Evolutionary conservation across 35 echinoderm and acorn worm species (phyloP).

Genomic region (Stichopus chloronotus): DNA sequence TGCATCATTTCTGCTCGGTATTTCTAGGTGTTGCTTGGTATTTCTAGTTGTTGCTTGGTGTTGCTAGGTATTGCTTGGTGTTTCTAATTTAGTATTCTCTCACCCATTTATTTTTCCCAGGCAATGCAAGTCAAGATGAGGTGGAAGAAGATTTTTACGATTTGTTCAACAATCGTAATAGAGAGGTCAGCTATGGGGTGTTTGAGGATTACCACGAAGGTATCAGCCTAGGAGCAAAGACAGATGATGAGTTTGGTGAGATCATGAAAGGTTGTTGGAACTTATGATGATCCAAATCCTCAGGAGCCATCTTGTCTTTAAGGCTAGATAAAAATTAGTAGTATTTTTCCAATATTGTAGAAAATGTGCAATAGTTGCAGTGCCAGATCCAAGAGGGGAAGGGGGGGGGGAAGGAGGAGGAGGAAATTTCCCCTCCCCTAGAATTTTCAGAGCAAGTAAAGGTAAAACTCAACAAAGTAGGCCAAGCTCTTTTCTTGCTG

Average conservation of each 20-base stretch:
- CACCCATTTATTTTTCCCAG: slow-evolving; percentile 46
- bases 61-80: too few species aligned
- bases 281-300: slow-evolving; percentile 27
- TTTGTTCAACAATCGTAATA: slow-evolving; percentile 70
- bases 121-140: slow-evolving; percentile 65
- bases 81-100: too few species aligned
- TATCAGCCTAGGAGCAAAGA: slow-evolving; percentile 67
- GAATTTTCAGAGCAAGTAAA: too few species aligned
- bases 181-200: slow-evolving; percentile 77
- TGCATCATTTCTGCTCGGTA: too few species aligned
- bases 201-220: slow-evolving; percentile 99
- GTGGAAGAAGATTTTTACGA: slow-evolving; percentile 78
- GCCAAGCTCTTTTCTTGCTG: too few species aligned
- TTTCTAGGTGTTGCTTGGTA: too few species aligned
- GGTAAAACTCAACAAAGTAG: too few species aligned
- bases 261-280: slow-evolving; percentile 89
- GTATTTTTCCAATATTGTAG: not conserved
- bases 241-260: slow-evolving; percentile 86
- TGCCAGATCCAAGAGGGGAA: too few species aligned
- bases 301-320: not conserved
- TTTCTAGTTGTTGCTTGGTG: too few species aligned
- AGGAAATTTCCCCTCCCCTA: too few species aligned
- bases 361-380: not conserved
- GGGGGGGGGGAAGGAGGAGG: too few species aligned
- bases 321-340: not conserved